Conservation (phyloP, 2,797 vertebrate genomes). For the Ctenochaetus hawaiiensis region DNA sequence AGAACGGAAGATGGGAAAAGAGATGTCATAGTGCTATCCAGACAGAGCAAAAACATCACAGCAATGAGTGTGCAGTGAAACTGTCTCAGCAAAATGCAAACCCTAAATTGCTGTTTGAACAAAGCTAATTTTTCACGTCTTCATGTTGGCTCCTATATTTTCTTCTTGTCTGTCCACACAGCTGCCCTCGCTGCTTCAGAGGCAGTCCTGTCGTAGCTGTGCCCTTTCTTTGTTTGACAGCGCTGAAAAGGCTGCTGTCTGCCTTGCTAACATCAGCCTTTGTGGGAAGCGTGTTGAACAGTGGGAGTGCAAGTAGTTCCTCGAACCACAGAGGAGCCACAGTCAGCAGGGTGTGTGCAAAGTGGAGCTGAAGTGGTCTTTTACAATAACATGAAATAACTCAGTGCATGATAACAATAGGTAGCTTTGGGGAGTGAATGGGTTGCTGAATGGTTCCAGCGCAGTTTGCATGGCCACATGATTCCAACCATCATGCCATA, state of each 20-base stretch:
- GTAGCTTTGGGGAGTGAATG: neutral
- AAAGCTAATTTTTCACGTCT: neutral
- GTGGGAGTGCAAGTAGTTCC: conserved; percentile 39
- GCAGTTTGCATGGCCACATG: no score
- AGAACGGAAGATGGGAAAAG: neutral
- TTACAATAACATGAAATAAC: neutral
- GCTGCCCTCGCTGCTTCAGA: conserved; percentile 36
- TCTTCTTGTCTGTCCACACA: conserved; percentile 2
- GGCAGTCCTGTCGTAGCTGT: conserved; percentile 14
- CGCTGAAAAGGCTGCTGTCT: conserved; percentile 72
- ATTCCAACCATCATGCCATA: no score
- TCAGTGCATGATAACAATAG: neutral
- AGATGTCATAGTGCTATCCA: neutral
- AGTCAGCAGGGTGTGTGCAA: conserved; percentile 47
- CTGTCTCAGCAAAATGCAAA: conserved; percentile 8
- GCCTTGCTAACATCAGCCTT: conserved; percentile 65
- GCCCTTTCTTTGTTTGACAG: conserved; percentile 69
- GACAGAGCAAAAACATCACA: neutral
- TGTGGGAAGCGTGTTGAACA: conserved; percentile 53
- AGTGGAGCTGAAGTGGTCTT: conserved; percentile 27
- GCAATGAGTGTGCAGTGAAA: neutral
- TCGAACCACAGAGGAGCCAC: conserved; percentile 19
- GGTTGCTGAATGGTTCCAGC: no score
- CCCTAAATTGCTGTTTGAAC: conserved; percentile 9
- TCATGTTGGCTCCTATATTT: conserved; percentile 18